A percentile compares a stretch with the other conserved stretches of the same genome.
phyloP scores from a whole-genome alignment of 2,797 vertebrate genomes.

The Poecilia gillii region DNA sequence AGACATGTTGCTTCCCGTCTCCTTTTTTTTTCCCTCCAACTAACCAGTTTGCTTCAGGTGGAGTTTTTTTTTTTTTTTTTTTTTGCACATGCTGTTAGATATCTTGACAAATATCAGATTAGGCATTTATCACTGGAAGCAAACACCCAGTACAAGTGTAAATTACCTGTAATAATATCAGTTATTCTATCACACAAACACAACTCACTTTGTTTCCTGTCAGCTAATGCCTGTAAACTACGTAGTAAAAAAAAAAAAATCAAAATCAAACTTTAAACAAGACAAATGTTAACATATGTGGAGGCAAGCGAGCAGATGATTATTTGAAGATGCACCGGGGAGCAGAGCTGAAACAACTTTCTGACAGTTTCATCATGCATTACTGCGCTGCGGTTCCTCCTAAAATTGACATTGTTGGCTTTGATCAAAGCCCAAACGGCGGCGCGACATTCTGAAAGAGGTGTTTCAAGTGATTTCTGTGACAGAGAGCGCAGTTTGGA shows the following conservation, averaged over 20 bases:
- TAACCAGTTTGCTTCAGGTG: conserved; percentile 13
- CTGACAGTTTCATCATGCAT: conserved; percentile 87
- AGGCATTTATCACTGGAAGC: conserved; percentile 49
- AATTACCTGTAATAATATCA: conserved; percentile 61
- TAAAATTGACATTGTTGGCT: conserved; percentile 82
- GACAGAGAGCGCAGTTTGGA: conserved; percentile 78
- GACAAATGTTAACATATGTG: conserved; percentile 61
- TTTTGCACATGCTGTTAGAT: conserved; percentile 5
- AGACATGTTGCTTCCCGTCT: neutral
- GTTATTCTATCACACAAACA: conserved; percentile 61
- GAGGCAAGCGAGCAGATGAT: conserved; percentile 72
- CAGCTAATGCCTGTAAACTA: conserved; percentile 61
- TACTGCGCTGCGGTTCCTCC: conserved; percentile 78
- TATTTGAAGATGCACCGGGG: conserved; percentile 81
- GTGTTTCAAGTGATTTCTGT: conserved; percentile 81
- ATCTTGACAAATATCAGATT: conserved; percentile 57
- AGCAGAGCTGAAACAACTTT: conserved; percentile 79
- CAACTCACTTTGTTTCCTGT: conserved; percentile 68
- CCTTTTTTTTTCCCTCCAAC: neutral
- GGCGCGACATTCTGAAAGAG: conserved; percentile 77
- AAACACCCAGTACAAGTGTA: conserved; percentile 58
- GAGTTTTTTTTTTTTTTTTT: conserved; percentile 22
- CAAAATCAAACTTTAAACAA: conserved; percentile 43
- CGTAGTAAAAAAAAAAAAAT: conserved; percentile 27
- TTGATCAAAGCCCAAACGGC: conserved; percentile 84